These are phyloP conservation scores for Clunio marinus DNA, from an alignment of 2,888 invertebrate genomes.

Conservation along the genomic window DNA sequence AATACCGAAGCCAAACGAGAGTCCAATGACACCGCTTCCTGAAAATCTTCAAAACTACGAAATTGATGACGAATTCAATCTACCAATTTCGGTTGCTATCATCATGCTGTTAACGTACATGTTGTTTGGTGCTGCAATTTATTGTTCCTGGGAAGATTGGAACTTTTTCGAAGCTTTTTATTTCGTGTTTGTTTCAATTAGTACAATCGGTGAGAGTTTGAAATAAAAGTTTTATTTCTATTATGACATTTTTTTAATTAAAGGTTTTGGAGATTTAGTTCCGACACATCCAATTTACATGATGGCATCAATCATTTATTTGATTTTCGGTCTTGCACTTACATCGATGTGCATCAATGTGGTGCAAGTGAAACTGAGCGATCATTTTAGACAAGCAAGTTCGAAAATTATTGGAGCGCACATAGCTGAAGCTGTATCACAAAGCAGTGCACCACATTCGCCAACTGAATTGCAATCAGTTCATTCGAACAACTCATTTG, in stretches of 20 bases:
- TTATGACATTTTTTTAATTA: background rate
- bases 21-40: constrained; percentile 72
- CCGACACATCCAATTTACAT: constrained; percentile 83
- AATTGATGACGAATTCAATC: constrained; percentile 89
- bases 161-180: constrained; percentile 91
- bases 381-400: constrained; percentile 79
- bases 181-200: constrained; percentile 95
- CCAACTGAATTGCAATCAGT: constrained; percentile 27
- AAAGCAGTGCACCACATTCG: constrained; percentile 25
- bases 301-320: constrained; percentile 87
- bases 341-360: constrained; percentile 98
- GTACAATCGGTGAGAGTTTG: constrained; percentile 67
- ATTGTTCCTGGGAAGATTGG: constrained; percentile 75
- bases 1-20: constrained; percentile 51
- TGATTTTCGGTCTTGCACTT: constrained; percentile 89
- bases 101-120: constrained; percentile 80
- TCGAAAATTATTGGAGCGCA: constrained; percentile 74
- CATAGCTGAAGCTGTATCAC: constrained; percentile 33
- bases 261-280: constrained; percentile 83
- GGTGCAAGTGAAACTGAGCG: constrained; percentile 76
- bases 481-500: background rate
- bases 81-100: constrained; percentile 87
- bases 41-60: constrained; percentile 60
- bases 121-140: constrained; percentile 77
- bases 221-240: background rate